Evolutionary conservation across 2,888 invertebrate genomes (phyloP), one percentile per base, ranked within the genome.

Genomic region (Flexamia atlantica): DNA sequence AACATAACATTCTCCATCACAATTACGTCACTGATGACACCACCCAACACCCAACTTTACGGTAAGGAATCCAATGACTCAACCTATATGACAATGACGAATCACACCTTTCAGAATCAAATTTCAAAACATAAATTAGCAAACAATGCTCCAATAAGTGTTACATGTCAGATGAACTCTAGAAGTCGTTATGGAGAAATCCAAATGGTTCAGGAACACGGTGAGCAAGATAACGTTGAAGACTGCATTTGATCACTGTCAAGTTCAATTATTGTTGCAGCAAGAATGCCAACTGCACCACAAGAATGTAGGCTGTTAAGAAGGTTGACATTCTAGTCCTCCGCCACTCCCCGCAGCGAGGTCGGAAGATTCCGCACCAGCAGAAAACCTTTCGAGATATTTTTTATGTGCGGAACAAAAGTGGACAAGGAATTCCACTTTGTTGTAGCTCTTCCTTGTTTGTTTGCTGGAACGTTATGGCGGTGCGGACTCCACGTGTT

Each of bases 391-490:
- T 64, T 64, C 30, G 14, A 17, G 23, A 23, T 23, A 28, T 64
- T 64, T 64, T 64, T 64, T 64, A 64, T 64, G 64, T 4, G 12
- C 9, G 53, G 23, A 53, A 53, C 28, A 28, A 57, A 30, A 64
- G 28, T 64, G 28, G 64, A 64, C 64, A 64, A 64, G 64, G 64
- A 64, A 64, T 64, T 64, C 64, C 64, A 64, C 64, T 64, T 64
- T 30, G 53, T 10, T 4, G 28, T 30, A 28, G 23, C 25, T 23
- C 17, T 46, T 23, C 23, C 20, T 53, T 53, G 20, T 53, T 60
- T 64, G 64, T 64, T 64, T 64, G 36, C 36, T n/a, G n/a, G n/a
- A n/a, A n/a, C n/a, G n/a, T n/a, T n/a, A n/a, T n/a, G n/a, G n/a
- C n/a, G n/a, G n/a, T n/a, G n/a, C n/a, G n/a, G n/a, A n/a, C n/a